Percentiles rank a stretch among this genome's conserved stretches.
Evolutionary conservation across 2,113 vertebrate species (phyloP).

Genomic region (Arvicanthis niloticus): DNA sequence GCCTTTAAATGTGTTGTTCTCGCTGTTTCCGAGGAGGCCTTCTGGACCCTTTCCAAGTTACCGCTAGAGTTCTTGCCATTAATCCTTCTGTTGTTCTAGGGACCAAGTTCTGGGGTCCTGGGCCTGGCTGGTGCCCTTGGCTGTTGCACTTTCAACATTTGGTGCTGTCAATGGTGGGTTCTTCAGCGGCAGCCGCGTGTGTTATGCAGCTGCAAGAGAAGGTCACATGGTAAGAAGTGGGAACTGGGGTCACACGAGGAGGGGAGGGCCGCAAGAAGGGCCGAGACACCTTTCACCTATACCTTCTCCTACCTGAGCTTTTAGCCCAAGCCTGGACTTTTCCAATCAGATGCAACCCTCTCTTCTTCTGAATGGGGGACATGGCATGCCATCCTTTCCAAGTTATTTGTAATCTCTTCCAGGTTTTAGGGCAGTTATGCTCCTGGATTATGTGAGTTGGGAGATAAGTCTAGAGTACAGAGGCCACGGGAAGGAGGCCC

Average conservation of each 20-base stretch:
- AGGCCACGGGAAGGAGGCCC: background rate
- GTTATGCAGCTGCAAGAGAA: slow-evolving; percentile 94
- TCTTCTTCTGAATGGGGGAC: background rate
- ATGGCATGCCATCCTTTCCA: background rate
- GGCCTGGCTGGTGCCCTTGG: slow-evolving; percentile 94
- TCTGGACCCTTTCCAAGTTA: background rate
- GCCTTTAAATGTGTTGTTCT: background rate
- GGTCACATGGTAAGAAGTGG: slow-evolving; percentile 91
- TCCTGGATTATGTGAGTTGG: too few species aligned
- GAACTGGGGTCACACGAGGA: background rate
- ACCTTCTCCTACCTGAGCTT: background rate
- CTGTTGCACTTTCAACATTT: slow-evolving; percentile 92
- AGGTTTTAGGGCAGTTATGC: background rate
- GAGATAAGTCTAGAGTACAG: background rate
- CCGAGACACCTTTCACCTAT: too few species aligned
- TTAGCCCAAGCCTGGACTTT: background rate
- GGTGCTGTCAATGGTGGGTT: slow-evolving; percentile 91
- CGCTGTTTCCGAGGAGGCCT: background rate
- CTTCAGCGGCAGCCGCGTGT: slow-evolving; percentile 91
- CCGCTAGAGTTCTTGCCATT: background rate
- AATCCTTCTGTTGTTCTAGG: slow-evolving; percentile 79
- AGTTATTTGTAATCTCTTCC: background rate
- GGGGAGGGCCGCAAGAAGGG: background rate
- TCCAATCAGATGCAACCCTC: background rate
- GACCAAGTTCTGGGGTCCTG: slow-evolving; percentile 92